These are phyloP conservation scores for Lepus timidus DNA, from an alignment of 2,113 vertebrate species.

Conservation along the genomic window DNA sequence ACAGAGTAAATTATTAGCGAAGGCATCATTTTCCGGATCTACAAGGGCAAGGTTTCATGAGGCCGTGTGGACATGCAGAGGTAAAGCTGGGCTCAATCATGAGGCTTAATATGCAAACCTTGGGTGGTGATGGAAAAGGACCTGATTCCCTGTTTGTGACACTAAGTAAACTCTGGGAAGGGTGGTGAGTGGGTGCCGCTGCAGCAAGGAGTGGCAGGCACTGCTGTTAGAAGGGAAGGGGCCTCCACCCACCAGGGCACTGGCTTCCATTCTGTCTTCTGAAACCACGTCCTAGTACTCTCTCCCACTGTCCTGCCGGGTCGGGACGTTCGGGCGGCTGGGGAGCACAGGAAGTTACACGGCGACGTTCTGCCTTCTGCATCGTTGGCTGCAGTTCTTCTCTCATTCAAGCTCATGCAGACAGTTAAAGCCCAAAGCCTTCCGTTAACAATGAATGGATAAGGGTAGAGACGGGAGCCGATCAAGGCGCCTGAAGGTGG, in stretches of 20 bases:
- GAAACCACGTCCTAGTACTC: not conserved
- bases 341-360: too few relatives aligned
- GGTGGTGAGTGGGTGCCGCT: not conserved
- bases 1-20: not conserved
- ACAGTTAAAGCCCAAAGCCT: too few relatives aligned
- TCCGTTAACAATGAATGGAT: too few relatives aligned
- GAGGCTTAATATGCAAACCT: not conserved
- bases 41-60: not conserved
- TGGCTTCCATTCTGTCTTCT: not conserved
- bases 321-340: not conserved
- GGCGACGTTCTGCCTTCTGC: not conserved
- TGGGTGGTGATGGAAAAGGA: not conserved
- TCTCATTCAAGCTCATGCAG: too few relatives aligned
- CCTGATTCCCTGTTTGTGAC: not conserved
- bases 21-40: not conserved
- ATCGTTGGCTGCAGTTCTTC: too few relatives aligned
- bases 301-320: not conserved
- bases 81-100: not conserved
- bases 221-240: not conserved
- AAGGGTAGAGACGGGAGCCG: too few relatives aligned
- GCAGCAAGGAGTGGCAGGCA: not conserved
- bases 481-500: not conserved
- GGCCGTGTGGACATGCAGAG: not conserved
- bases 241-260: not conserved
- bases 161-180: too few relatives aligned